Conservation (phyloP, 1,140 invertebrate species). For the Calephelis nemesis region DNA sequence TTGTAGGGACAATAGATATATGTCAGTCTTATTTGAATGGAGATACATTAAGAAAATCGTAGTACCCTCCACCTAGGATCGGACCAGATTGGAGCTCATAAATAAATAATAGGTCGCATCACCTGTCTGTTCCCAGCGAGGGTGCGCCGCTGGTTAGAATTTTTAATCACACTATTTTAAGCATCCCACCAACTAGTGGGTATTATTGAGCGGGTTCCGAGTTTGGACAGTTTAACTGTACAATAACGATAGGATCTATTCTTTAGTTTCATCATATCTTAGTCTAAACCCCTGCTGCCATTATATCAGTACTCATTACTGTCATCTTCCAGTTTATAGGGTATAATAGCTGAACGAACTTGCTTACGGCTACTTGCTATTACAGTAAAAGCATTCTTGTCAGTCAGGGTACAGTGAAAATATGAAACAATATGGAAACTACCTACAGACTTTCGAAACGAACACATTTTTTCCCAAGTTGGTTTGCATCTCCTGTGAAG, state of each 20-base stretch:
- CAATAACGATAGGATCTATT: not conserved
- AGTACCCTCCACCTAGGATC: constrained; percentile 14
- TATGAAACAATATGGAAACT: too few species aligned
- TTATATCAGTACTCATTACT: not conserved
- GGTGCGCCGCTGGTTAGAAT: constrained; percentile 31
- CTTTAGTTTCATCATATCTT: not conserved
- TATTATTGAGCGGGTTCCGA: not conserved
- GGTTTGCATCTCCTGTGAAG: too few species aligned
- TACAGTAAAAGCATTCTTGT: too few species aligned
- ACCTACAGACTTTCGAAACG: too few species aligned
- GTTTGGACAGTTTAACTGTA: not conserved
- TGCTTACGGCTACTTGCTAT: too few species aligned
- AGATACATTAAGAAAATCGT: not conserved
- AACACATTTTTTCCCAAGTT: too few species aligned
- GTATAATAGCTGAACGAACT: too few species aligned
- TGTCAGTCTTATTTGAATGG: too few species aligned
- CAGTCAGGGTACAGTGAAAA: too few species aligned
- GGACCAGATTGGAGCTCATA: constrained; percentile 33
- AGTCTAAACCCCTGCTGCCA: not conserved
- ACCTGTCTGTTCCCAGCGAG: constrained; percentile 38
- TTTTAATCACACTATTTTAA: constrained; percentile 29
- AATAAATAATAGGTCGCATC: constrained; percentile 41
- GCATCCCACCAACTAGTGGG: not conserved
- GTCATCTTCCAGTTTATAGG: too few species aligned
- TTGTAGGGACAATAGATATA: too few species aligned